Percentiles rank a stretch among this genome's conserved stretches.
Conservation (phyloP, 1,140 invertebrate genomes). For the Lordiphosa stackelbergi region DNA sequence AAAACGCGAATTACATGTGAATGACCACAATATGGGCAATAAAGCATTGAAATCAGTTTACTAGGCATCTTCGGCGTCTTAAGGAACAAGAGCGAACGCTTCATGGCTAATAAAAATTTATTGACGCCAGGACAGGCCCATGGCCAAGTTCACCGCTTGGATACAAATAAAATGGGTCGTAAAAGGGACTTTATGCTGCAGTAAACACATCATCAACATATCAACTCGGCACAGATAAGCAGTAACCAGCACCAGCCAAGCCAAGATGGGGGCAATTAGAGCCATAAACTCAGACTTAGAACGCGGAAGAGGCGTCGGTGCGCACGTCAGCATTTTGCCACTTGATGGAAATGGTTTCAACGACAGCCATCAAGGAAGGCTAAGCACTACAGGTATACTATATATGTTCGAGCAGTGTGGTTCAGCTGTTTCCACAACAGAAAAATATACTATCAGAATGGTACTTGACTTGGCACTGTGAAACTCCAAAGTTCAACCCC, state of each 20-base stretch:
- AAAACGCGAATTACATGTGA: slow-evolving; percentile 65
- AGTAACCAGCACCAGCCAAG: slow-evolving; percentile 61
- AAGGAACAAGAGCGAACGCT: slow-evolving; percentile 58
- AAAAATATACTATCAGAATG: background rate
- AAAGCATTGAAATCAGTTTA: slow-evolving; percentile 73
- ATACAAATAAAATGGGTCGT: slow-evolving; percentile 74
- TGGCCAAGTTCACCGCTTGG: slow-evolving; percentile 35
- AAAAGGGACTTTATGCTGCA: slow-evolving; percentile 74
- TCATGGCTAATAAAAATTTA: slow-evolving; percentile 75
- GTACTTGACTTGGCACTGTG: background rate
- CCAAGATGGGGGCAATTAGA: slow-evolving; percentile 65
- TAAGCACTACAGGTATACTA: slow-evolving; percentile 25
- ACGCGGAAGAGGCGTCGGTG: slow-evolving; percentile 69
- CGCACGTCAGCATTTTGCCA: slow-evolving; percentile 45
- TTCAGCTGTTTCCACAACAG: background rate
- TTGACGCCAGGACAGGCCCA: slow-evolving; percentile 65
- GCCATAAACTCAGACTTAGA: slow-evolving; percentile 63
- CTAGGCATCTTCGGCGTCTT: slow-evolving; percentile 41
- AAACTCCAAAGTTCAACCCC: no score
- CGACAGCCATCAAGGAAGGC: slow-evolving; percentile 40
- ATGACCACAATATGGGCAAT: slow-evolving; percentile 65
- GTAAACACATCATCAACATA: slow-evolving; percentile 75
- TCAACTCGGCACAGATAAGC: slow-evolving; percentile 73
- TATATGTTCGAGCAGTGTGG: background rate
- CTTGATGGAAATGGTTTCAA: slow-evolving; percentile 27